phyloP scores from a whole-genome alignment of 2,888 invertebrate species.

The Trissoscelio sp. region DNA sequence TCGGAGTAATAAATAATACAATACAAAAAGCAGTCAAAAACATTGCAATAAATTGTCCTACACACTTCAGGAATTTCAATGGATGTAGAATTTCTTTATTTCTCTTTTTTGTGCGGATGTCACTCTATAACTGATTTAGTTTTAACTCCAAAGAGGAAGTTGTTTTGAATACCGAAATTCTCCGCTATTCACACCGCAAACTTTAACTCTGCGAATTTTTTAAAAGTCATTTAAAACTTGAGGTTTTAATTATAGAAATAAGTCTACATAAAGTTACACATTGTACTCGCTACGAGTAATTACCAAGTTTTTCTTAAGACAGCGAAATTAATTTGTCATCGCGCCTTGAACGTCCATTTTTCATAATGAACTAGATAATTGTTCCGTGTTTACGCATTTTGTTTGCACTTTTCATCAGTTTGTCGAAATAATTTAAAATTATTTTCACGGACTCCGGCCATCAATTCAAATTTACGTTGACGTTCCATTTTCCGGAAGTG shows the following conservation, averaged over 20 bases:
- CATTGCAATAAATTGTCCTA: conserved; percentile 57
- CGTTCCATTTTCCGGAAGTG: conserved; percentile 42
- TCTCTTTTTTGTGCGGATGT: conserved; percentile 44
- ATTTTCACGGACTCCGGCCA: conserved; percentile 1
- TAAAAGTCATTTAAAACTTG: conserved; percentile 58
- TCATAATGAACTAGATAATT: conserved; percentile 48
- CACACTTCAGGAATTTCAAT: conserved; percentile 57
- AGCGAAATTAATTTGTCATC: conserved; percentile 48
- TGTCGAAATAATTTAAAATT: conserved; percentile 41
- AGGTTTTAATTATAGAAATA: conserved; percentile 60
- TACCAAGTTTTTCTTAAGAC: conserved; percentile 54
- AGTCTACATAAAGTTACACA: conserved; percentile 57
- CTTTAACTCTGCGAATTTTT: conserved; percentile 49
- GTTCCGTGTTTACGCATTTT: conserved; percentile 27
- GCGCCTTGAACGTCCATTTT: conserved; percentile 36
- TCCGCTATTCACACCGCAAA: conserved; percentile 48
- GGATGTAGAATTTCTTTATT: conserved; percentile 50
- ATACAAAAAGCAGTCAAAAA: conserved; percentile 53
- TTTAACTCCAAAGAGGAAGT: conserved; percentile 59
- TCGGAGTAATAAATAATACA: conserved; percentile 48
- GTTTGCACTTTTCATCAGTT: conserved; percentile 18
- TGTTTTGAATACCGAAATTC: conserved; percentile 60
- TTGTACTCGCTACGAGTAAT: conserved; percentile 50
- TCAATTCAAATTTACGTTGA: conserved; percentile 36
- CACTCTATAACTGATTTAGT: conserved; percentile 56